phyloP scores from a whole-genome alignment of 2,797 vertebrate genomes.

The Gastrophryne carolinensis region DNA sequence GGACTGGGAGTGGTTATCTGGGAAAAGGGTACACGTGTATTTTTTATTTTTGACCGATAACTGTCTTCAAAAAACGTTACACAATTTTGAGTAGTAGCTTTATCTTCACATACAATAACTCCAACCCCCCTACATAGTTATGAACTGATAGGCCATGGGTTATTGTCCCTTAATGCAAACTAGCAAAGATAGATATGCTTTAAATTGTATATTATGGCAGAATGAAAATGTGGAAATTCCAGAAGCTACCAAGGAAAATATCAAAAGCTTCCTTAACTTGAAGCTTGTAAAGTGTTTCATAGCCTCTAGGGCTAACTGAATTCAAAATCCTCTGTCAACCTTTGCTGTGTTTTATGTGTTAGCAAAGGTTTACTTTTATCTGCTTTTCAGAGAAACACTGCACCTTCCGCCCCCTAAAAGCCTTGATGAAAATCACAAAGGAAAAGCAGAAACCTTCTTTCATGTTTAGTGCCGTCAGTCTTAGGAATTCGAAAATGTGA shows the following conservation, averaged over 20 bases:
- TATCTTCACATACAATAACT: too few species aligned
- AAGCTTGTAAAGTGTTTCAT: neutral
- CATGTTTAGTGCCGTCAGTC: conserved; percentile 3
- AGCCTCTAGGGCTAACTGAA: neutral
- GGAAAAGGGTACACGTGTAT: too few species aligned
- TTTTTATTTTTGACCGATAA: too few species aligned
- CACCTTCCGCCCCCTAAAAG: neutral
- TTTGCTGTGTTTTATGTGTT: neutral
- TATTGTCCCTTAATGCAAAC: neutral
- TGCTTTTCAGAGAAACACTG: neutral
- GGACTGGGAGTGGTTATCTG: too few species aligned
- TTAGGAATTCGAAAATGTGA: neutral
- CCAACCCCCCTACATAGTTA: too few species aligned
- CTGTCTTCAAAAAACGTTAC: too few species aligned
- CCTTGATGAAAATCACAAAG: conserved; percentile 8
- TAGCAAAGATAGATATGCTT: neutral
- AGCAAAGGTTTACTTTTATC: conserved; percentile 3
- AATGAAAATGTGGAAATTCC: neutral
- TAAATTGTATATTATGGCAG: neutral
- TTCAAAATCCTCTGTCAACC: neutral
- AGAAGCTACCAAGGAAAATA: neutral
- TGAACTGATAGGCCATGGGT: neutral
- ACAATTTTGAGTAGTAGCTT: too few species aligned
- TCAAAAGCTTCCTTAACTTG: neutral
- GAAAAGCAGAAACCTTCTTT: conserved; percentile 14